Percentiles rank a stretch among this genome's conserved stretches.
Evolutionary conservation across 37 sponge, comb jelly and placozoan genomes (phyloP).

Genomic region (Mnemiopsis leidyi): DNA sequence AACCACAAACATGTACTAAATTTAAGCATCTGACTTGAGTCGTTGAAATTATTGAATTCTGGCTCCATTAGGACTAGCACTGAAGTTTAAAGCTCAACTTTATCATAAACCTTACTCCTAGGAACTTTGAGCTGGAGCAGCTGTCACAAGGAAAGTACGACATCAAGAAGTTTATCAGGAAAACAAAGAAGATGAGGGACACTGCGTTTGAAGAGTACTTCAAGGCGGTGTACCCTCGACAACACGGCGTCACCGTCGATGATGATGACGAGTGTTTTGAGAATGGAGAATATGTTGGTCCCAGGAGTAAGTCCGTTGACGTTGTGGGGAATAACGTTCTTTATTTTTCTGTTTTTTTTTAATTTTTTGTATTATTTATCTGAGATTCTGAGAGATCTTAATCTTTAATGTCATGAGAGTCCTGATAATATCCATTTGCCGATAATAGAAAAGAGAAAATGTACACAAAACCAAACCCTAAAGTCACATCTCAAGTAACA

Average conservation of each 20-base stretch:
- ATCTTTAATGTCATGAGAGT: too few species aligned
- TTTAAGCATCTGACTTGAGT: background rate
- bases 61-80: too few species aligned
- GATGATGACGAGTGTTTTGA: constrained; percentile 17
- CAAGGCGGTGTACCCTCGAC: background rate
- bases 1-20: background rate
- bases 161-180: constrained; percentile 13
- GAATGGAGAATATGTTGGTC: background rate
- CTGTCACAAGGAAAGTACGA: constrained; percentile 40
- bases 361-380: too few species aligned
- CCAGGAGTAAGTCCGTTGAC: background rate
- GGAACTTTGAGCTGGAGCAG: constrained; percentile 56
- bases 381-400: too few species aligned
- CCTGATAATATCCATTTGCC: too few species aligned
- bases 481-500: background rate
- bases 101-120: background rate
- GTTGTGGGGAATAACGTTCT: too few species aligned
- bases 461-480: background rate
- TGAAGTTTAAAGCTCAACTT: too few species aligned
- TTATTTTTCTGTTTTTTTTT: too few species aligned
- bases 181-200: constrained; percentile 53
- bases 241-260: background rate
- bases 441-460: too few species aligned
- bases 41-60: background rate
- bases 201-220: constrained; percentile 19